phyloP scores from a whole-genome alignment of 2,797 vertebrate genomes.

The Mus spretus region DNA sequence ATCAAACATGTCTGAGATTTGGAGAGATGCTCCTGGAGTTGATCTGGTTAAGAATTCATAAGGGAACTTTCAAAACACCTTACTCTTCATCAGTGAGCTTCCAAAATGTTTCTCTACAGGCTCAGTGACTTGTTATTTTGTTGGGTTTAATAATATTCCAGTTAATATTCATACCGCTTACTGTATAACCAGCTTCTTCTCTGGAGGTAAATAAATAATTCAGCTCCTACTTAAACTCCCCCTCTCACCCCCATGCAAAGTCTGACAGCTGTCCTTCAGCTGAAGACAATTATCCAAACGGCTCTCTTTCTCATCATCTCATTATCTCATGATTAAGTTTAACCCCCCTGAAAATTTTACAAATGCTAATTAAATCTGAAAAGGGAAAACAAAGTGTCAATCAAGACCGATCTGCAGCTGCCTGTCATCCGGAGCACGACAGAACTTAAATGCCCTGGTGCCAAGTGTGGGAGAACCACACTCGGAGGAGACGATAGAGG shows the following conservation, averaged over 20 bases:
- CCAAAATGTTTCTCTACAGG: background rate
- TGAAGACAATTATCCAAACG: background rate
- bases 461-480: background rate
- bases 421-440: background rate
- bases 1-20: background rate
- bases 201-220: background rate
- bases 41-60: background rate
- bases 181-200: background rate
- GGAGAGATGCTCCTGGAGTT: background rate
- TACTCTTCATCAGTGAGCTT: background rate
- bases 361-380: constrained; percentile 73
- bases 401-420: constrained; percentile 44
- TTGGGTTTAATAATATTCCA: background rate
- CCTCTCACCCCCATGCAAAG: background rate
- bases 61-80: background rate
- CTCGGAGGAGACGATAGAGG: background rate
- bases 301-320: constrained; percentile 17
- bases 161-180: background rate
- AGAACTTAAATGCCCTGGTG: background rate
- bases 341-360: constrained; percentile 46
- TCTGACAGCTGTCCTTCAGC: background rate
- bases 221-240: background rate
- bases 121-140: background rate
- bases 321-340: constrained; percentile 68
- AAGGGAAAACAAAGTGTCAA: constrained; percentile 58